A percentile compares a stretch with the other conserved stretches of the same genome.
phyloP scores from a whole-genome alignment of 2,888 invertebrate species.

The Spisula solida region DNA sequence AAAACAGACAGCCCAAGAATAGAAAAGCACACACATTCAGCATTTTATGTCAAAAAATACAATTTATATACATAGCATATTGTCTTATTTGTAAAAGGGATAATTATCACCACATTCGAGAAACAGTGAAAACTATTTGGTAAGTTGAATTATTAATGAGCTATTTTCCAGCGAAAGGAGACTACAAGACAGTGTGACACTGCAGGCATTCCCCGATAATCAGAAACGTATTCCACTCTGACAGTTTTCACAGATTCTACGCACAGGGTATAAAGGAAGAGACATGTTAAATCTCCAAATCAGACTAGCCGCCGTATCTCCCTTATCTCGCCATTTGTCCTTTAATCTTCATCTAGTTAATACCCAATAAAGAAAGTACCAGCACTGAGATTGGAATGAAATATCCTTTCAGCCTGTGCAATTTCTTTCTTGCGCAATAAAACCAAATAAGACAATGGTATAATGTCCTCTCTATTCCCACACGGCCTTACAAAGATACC shows the following conservation, averaged over 20 bases:
- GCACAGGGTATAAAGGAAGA: neutral
- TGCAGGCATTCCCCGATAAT: conserved; percentile 52
- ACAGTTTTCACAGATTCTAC: neutral
- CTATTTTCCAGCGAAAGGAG: conserved; percentile 7
- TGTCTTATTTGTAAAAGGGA: conserved; percentile 10
- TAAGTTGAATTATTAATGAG: conserved; percentile 48
- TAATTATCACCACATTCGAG: conserved; percentile 19
- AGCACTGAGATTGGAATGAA: conserved; percentile 54
- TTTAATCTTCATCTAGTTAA: conserved; percentile 41
- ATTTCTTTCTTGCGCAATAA: conserved; percentile 44
- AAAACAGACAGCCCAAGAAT: neutral
- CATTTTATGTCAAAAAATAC: conserved; percentile 20
- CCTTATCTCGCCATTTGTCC: neutral
- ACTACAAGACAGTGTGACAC: conserved; percentile 18
- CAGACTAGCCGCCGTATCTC: conserved; percentile 4
- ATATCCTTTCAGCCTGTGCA: conserved; percentile 39
- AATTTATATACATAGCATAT: conserved; percentile 10
- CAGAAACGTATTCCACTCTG: neutral
- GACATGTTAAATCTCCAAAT: conserved; percentile 16
- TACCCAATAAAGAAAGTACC: conserved; percentile 55
- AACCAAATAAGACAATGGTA: conserved; percentile 41
- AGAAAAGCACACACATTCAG: neutral
- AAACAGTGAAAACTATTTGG: conserved; percentile 39
- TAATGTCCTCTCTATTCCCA: conserved; percentile 38
- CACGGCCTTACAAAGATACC: conserved; percentile 9